Evolutionary conservation across 2,113 vertebrate species (phyloP).

Genomic region (Pao palembangensis): DNA sequence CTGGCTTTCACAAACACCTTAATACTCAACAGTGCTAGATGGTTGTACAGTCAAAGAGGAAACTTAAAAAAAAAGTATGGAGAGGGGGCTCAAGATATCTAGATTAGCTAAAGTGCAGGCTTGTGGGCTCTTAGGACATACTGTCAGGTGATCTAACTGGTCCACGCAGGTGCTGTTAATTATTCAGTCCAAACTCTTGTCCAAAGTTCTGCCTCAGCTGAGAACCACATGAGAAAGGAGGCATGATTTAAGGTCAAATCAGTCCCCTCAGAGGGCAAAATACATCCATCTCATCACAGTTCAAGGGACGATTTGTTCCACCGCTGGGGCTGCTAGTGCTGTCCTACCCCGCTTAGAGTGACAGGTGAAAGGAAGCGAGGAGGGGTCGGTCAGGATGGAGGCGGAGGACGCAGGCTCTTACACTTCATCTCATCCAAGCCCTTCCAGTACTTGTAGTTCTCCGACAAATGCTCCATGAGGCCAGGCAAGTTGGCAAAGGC

Average conservation of each 20-base stretch:
- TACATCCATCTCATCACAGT: conserved; percentile 65
- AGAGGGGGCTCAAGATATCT: conserved; percentile 26
- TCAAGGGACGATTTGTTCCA: conserved; percentile 56
- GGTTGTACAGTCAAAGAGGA: conserved; percentile 4
- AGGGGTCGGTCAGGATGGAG: conserved; percentile 72
- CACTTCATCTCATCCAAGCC: conserved; percentile 90
- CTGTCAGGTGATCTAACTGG: conserved; percentile 48
- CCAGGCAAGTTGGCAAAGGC: conserved; percentile 91
- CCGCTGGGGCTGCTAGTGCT: conserved; percentile 22
- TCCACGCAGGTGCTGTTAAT: too few species aligned
- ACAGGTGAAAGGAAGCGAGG: background rate
- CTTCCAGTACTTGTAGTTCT: conserved; percentile 98
- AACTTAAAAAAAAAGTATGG: conserved; percentile 18
- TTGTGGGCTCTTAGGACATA: conserved; percentile 51
- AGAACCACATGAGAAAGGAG: conserved; percentile 16
- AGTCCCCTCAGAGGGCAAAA: background rate
- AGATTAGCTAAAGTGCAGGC: conserved; percentile 71
- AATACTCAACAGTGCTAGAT: conserved; percentile 1
- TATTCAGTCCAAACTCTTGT: conserved; percentile 15
- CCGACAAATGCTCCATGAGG: conserved; percentile 89
- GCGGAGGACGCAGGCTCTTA: conserved; percentile 84
- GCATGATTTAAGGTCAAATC: conserved; percentile 24
- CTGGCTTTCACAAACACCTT: conserved; percentile 5
- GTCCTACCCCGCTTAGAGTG: conserved; percentile 9
- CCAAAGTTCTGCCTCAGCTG: conserved; percentile 12